Percentiles rank a stretch among this genome's conserved stretches.
Conservation (phyloP, 1,140 invertebrate species). For the Glossosoma conforme region DNA sequence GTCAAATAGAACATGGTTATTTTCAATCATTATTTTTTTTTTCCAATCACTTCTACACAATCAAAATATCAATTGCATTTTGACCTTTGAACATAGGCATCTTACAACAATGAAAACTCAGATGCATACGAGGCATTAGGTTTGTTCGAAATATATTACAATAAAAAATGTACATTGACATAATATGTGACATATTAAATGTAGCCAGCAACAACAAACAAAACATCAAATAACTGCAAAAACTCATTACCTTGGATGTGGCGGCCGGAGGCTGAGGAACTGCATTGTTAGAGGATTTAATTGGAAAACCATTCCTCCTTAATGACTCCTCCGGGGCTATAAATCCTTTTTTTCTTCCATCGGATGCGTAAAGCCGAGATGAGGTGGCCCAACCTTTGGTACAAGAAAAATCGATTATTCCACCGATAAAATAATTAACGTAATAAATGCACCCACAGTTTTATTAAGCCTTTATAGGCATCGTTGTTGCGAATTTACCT, state of each 20-base stretch:
- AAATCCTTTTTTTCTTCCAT: conserved; percentile 12
- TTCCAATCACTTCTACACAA: neutral
- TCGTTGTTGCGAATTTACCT: neutral
- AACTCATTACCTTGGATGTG: conserved; percentile 3
- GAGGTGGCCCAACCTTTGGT: neutral
- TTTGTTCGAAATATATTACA: conserved; percentile 1
- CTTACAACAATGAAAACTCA: neutral
- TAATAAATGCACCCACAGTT: neutral
- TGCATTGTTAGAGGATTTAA: neutral
- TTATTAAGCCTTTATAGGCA: neutral
- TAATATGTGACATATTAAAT: neutral
- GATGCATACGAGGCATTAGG: neutral
- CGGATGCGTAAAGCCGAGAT: conserved; percentile 13
- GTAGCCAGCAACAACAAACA: neutral
- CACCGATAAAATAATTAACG: neutral
- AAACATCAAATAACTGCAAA: neutral
- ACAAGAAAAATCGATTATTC: neutral
- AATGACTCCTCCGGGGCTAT: neutral
- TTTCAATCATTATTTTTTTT: neutral
- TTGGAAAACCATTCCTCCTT: neutral
- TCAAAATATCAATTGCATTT: conserved; percentile 1
- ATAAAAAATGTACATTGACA: neutral
- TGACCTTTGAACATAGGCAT: neutral
- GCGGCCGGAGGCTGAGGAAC: neutral
- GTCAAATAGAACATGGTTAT: neutral